Evolutionary conservation across 2,888 invertebrate genomes (phyloP), one percentile per base, ranked within the genome.

Genomic region (Caenorhabditis sp.): DNA sequence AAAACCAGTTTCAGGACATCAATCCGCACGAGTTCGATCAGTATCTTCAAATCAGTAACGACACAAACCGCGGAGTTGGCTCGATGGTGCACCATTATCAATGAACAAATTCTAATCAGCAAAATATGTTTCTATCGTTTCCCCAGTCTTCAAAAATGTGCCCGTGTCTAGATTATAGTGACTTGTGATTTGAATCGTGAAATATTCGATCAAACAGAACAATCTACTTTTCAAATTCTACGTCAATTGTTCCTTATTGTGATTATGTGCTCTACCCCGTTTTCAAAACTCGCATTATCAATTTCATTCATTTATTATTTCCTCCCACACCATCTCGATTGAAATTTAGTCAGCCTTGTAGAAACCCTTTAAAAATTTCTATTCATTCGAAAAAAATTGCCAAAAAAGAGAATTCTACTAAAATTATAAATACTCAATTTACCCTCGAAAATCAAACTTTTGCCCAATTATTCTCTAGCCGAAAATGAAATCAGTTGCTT

Each of bases 1-100:
- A 35, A 35, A 19, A 49, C 49, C 22, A 16, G 28, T 51, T 86
- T 54, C 61, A 87, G 87, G 87, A 87, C 63, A 84, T 87, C 16
- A 87, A 87, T 75, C 87, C 87, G 4, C 75, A 80, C 14, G 87
- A 87, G 63, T 87, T 87, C 72, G 87, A 87, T 58, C 84, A 85
- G 47, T 87, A 87, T 68, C 72, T 87, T 0, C 84, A 85, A 26
- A 79, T 87, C 35, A 77, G 83, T 19, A 80, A 74, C 24, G 77
- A 69, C 8, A 76, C 68, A 26, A 80, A 77, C 49, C 80, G 80
- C 7, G 73, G 66, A 8, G 72, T 68, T 4, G 68, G 61, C 16
- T 75, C 79, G 26, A 75, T 83, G 74, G 77, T 79, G 61, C 77
- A 80, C 16, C 79, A 79, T 44, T 83, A 83, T 80, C 83, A 83